Percentiles rank a stretch among this genome's conserved stretches.
Evolutionary conservation across 53 echinoderm and acorn worm genomes (phyloP).

Genomic region (Echinometra lucunter): DNA sequence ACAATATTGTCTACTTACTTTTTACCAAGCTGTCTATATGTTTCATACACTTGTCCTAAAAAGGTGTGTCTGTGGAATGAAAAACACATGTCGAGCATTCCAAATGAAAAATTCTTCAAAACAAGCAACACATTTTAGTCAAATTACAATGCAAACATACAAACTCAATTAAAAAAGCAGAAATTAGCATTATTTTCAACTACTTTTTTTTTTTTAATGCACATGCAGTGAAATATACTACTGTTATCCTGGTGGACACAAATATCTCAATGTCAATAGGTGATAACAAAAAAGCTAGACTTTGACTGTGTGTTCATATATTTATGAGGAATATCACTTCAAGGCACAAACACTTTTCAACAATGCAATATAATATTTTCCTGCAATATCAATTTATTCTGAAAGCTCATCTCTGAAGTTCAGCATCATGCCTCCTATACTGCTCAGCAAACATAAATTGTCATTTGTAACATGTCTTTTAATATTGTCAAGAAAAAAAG

Average conservation of each 20-base stretch:
- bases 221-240: background rate
- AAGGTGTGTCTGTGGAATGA: slow-evolving; percentile 63
- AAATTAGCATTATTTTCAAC: background rate
- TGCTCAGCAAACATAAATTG: too few species aligned
- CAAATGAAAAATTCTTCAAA: background rate
- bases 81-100: slow-evolving; percentile 15
- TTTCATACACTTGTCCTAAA: slow-evolving; percentile 70
- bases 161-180: background rate
- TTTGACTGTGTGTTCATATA: too few species aligned
- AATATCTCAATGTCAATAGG: too few species aligned
- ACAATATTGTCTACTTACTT: slow-evolving; percentile 59
- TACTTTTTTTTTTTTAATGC: background rate
- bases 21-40: slow-evolving; percentile 68
- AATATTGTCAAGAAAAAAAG: too few species aligned
- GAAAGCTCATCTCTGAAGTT: too few species aligned
- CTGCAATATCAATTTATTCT: too few species aligned
- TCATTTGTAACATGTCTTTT: too few species aligned
- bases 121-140: slow-evolving; percentile 34
- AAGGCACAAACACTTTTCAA: background rate
- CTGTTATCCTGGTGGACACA: background rate
- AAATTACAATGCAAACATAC: background rate
- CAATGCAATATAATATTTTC: background rate
- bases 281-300: background rate
- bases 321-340: too few species aligned
- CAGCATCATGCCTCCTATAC: too few species aligned